phyloP scores from a whole-genome alignment of 2,797 vertebrate genomes.

The Lutjanus campechanus region DNA sequence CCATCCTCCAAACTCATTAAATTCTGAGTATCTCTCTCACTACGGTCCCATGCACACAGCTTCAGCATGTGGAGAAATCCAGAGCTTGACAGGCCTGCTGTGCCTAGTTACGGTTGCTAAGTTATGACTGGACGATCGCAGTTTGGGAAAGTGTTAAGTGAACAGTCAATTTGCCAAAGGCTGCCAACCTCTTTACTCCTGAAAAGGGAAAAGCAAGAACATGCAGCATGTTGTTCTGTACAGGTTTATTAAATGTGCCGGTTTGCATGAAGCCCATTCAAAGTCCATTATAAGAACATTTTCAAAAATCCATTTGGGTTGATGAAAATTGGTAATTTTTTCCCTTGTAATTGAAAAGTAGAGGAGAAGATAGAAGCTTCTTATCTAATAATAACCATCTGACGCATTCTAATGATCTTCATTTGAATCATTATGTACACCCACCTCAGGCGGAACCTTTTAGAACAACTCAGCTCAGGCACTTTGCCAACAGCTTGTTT shows the following conservation, averaged over 20 bases:
- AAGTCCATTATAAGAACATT: constrained; percentile 29
- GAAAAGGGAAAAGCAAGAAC: not conserved
- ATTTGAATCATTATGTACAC: constrained; percentile 51
- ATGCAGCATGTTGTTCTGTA: not conserved
- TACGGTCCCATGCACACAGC: constrained; percentile 2
- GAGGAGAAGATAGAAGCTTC: constrained; percentile 18
- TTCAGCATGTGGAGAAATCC: not conserved
- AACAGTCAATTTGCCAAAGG: not conserved
- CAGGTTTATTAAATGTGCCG: constrained; percentile 1
- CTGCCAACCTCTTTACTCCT: not conserved
- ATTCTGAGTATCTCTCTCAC: constrained; percentile 1
- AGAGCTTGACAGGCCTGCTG: constrained; percentile 3
- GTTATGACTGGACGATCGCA: constrained; percentile 1
- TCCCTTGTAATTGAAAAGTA: constrained; percentile 3
- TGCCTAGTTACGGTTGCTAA: constrained; percentile 1
- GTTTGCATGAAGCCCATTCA: constrained; percentile 22
- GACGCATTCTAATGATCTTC: constrained; percentile 38
- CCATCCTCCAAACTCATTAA: not conserved
- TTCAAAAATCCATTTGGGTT: constrained; percentile 37
- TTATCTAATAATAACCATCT: constrained; percentile 46
- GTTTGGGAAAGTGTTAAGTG: constrained; percentile 6
- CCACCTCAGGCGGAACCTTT: constrained; percentile 34
- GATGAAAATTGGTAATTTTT: constrained; percentile 20
- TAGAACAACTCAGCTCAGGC: constrained; percentile 35
- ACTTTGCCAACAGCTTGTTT: constrained; percentile 52